Conservation (phyloP, 2,888 invertebrate species). For the Leucophenga montana region DNA sequence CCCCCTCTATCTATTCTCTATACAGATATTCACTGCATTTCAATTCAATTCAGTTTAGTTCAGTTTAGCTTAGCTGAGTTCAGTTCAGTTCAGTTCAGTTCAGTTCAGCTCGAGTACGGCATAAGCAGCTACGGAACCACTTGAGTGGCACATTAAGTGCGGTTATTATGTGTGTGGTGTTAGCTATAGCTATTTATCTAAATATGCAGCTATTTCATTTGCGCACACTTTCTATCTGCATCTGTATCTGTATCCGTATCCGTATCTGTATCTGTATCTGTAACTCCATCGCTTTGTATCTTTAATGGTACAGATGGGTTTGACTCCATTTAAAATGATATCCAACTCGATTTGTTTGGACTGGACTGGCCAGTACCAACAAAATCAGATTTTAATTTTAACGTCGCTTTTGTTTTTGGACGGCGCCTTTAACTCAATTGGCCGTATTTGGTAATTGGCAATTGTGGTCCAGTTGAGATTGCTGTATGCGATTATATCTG, state of each 20-base stretch:
- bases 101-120: too few relatives aligned
- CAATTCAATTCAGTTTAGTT: too few relatives aligned
- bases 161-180: slow-evolving; percentile 24
- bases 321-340: slow-evolving; percentile 10
- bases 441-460: slow-evolving; percentile 55
- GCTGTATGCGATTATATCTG: slow-evolving; percentile 31
- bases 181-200: neutral
- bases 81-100: too few relatives aligned
- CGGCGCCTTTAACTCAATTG: slow-evolving; percentile 33
- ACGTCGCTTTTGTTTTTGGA: too few relatives aligned
- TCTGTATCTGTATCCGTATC: neutral
- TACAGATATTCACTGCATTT: too few relatives aligned
- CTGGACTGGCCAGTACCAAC: neutral
- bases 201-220: slow-evolving; percentile 17
- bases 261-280: neutral
- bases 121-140: slow-evolving; percentile 5
- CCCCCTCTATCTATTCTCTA: too few relatives aligned
- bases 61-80: too few relatives aligned
- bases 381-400: too few relatives aligned
- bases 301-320: neutral
- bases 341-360: neutral
- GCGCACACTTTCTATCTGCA: neutral
- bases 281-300: neutral
- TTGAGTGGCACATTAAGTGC: slow-evolving; percentile 31
- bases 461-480: slow-evolving; percentile 33